phyloP scores from a whole-genome alignment of 2,888 invertebrate species.

The Phyto melanocephala region DNA sequence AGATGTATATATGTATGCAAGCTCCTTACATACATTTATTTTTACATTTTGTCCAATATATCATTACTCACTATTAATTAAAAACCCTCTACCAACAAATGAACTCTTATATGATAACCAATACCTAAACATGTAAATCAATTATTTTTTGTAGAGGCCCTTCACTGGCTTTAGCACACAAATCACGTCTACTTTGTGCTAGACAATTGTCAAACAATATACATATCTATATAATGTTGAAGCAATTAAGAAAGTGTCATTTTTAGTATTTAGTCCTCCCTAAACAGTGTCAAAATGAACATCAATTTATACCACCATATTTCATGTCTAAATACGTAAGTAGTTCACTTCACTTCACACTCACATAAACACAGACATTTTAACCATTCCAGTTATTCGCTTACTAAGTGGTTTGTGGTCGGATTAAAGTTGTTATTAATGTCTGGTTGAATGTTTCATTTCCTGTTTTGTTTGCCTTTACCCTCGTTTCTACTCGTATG shows the following conservation, averaged over 20 bases:
- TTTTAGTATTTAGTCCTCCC: not conserved
- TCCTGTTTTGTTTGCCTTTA: conserved; percentile 10
- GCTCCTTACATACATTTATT: not conserved
- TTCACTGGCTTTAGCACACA: not conserved
- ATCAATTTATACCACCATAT: conserved; percentile 7
- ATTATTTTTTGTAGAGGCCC: not conserved
- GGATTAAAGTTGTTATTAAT: conserved; percentile 35
- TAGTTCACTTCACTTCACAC: not conserved
- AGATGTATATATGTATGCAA: too few species aligned
- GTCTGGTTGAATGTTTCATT: conserved; percentile 36
- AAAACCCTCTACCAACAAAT: not conserved
- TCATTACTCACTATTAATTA: not conserved
- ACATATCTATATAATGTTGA: too few species aligned
- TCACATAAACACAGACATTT: not conserved
- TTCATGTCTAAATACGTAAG: conserved; percentile 7
- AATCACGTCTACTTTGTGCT: conserved; percentile 1
- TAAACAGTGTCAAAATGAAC: not conserved
- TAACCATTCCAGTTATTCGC: not conserved
- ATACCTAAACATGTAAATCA: not conserved
- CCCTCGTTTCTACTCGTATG: not conserved
- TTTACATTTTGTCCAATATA: not conserved
- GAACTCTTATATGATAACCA: not conserved
- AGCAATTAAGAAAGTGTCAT: not conserved
- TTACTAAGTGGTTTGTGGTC: conserved; percentile 11
- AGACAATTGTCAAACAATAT: not conserved